Evolutionary conservation across 2,113 vertebrate genomes (phyloP).

Genomic region (Tachysurus vachellii): DNA sequence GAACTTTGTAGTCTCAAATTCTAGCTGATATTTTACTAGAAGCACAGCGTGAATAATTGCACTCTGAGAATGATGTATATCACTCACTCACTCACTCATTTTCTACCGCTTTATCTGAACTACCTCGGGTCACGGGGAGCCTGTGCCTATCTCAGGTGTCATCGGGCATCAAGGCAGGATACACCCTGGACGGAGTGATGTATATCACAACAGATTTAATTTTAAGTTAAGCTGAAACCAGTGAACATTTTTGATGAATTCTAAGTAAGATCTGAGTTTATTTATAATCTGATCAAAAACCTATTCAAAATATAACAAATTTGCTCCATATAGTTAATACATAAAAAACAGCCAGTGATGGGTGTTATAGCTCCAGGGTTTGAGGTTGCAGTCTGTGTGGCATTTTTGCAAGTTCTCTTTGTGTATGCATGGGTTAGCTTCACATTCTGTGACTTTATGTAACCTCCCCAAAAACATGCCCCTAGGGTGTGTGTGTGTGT

Average conservation of each 20-base stretch:
- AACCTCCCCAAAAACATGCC: neutral
- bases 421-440: neutral
- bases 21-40: neutral
- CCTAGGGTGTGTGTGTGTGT: neutral
- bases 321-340: neutral
- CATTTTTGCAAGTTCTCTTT: neutral
- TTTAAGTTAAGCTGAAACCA: neutral
- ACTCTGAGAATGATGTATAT: neutral
- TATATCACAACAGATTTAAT: neutral
- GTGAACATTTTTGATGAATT: neutral
- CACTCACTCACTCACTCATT: no score
- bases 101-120: no score
- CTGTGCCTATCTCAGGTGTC: no score
- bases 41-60: neutral
- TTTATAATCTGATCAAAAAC: no score
- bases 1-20: neutral
- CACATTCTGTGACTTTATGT: neutral
- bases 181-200: no score
- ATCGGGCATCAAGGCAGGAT: no score
- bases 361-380: neutral
- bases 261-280: no score
- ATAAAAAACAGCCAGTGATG: neutral
- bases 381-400: neutral
- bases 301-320: no score
- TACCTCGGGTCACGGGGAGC: no score